Base-by-base conservation (phyloP, 2,888 invertebrate species). In the Cenopis cana region DNA sequence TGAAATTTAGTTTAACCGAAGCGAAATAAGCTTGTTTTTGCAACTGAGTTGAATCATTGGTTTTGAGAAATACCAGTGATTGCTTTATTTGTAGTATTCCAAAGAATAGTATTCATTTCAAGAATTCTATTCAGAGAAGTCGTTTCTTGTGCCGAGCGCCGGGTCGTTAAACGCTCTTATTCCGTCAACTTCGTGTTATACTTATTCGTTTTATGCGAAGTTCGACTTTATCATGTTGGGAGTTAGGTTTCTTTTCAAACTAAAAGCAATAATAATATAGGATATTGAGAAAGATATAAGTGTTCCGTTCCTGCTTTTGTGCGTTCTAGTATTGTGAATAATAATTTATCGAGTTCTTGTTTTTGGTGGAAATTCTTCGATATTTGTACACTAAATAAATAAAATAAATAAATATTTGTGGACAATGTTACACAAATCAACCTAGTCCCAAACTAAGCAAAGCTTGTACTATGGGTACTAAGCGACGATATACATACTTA, bases 11-110 rank as follows among this genome's bases (percentile, higher is more conserved):
- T 59, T 20, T 59, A 46, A 14, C 41, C 4, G 24, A 20, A n/a
- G 11, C 9, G 12, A 0, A 50, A 62, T 50, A 62, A 18, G 14
- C 33, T 14, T 36, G 18, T 52, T 12, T 20, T 18, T 36, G 20
- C 36, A 46, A 52, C 18, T 12, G 18, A 6, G 9, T 20, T 24
- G 2, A 12, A 64, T 38, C 20, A 11, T 38, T 52, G 20, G 36
- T 38, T 64, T 52, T 1, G 18, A 62, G 57, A 36, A 38, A 4
- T 29, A 49, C 60, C 52, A 36, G 36, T 54, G 36, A 54, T 54
- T n/a, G 20, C 38, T 54, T 38, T 54, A 64, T 64, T 64, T 64
- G 38, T 64, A 64, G 62, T 36, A 36, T 64, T 64, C 54, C 64
- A 38, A 38, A 36, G 36, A 64, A 54, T 52, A 20, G 36, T 64